A percentile compares a stretch with the other conserved stretches of the same genome.
phyloP scores from a whole-genome alignment of 2,113 vertebrate species.

The Salvator merianae region DNA sequence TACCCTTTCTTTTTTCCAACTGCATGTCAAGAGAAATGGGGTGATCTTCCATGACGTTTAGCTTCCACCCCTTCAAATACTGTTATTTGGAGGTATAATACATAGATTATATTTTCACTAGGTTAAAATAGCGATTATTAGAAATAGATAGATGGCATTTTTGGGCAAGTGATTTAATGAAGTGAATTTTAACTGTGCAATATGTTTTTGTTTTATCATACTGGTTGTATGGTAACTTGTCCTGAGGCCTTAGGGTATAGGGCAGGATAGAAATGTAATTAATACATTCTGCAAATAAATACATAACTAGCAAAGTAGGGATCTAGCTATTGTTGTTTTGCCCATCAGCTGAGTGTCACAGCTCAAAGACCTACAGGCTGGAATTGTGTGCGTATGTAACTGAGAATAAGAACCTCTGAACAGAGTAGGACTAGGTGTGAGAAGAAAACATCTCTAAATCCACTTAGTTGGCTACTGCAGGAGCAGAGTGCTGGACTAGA shows the following conservation, averaged over 20 bases:
- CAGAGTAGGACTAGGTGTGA: background rate
- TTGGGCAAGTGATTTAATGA: too few relatives aligned
- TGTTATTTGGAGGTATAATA: background rate
- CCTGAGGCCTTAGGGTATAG: too few relatives aligned
- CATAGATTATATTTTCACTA: background rate
- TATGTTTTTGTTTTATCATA: too few relatives aligned
- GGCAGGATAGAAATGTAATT: background rate
- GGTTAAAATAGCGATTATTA: too few relatives aligned
- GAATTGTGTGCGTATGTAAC: background rate
- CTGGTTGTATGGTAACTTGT: too few relatives aligned
- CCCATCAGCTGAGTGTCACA: background rate
- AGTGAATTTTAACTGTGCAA: too few relatives aligned
- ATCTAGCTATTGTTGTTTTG: background rate
- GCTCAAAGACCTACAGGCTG: background rate
- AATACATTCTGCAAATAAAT: background rate
- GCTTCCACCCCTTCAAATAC: background rate
- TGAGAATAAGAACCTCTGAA: background rate
- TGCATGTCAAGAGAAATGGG: background rate
- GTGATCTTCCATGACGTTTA: background rate
- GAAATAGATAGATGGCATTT: too few relatives aligned
- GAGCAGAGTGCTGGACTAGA: too few relatives aligned
- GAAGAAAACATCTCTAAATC: too few relatives aligned
- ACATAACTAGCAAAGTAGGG: background rate
- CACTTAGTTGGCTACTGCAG: too few relatives aligned
- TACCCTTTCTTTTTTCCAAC: background rate